These are phyloP conservation scores for Uria lomvia DNA, from an alignment of 2,113 vertebrate genomes.

Conservation along the genomic window DNA sequence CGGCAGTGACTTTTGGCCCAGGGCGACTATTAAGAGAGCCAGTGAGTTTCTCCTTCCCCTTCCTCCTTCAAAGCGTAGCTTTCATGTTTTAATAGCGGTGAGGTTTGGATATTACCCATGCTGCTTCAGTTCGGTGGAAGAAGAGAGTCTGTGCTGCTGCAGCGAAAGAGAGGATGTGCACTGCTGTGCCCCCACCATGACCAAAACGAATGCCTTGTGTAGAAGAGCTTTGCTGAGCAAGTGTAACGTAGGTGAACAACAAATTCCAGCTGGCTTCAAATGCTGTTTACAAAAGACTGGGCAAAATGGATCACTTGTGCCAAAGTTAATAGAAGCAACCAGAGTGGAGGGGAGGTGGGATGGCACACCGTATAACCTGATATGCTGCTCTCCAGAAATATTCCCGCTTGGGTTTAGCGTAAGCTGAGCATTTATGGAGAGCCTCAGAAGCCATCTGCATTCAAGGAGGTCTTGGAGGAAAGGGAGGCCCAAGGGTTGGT, in stretches of 20 bases:
- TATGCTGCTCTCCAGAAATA: not conserved
- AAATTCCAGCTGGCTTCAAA: not conserved
- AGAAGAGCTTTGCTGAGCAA: constrained; percentile 1
- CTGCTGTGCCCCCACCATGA: not conserved
- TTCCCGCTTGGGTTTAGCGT: not conserved
- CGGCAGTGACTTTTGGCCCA: not conserved
- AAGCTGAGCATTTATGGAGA: not conserved
- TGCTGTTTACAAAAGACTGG: not conserved
- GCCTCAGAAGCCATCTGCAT: not conserved
- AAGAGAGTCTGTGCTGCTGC: not conserved
- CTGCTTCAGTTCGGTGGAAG: not conserved
- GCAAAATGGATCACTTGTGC: not conserved
- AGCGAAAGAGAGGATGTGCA: not conserved
- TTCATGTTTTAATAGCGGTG: rapidly evolving
- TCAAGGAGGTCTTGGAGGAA: not conserved
- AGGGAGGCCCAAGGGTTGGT: not conserved
- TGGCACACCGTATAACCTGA: rapidly evolving
- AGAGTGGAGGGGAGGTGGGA: not conserved
- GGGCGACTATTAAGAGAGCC: not conserved
- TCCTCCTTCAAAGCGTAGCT: not conserved
- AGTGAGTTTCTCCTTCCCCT: not conserved
- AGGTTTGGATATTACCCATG: not conserved
- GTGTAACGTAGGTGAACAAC: not conserved
- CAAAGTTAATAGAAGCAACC: not conserved
- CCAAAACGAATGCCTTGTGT: not conserved